Evolutionary conservation across 2,888 invertebrate species (phyloP), one percentile per base, ranked within the genome.

Genomic region (Stenurella melanura): DNA sequence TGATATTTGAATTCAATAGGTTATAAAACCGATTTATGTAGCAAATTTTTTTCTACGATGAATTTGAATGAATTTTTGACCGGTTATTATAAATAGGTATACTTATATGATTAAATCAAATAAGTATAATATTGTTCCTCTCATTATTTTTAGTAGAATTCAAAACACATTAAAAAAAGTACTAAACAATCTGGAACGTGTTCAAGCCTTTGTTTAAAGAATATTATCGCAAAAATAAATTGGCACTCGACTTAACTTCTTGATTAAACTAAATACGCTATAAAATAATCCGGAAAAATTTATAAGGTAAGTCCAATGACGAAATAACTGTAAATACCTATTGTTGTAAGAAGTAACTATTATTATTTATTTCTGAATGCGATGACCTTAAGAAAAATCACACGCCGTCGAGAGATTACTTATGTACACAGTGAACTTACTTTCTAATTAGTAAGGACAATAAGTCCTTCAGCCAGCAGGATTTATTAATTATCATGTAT

Each of bases 291-390:
- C 60, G 73, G 61, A 75, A 76, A 78, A 78, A 71, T 79, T 76
- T 70, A 63, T 75, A 74, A 76, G 78, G 77, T 77, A 79, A 69
- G 76, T 76, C 75, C 73, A 69, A 80, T 79, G 79, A 78, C 78
- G 78, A 79, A 80, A 81, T 82, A 82, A 82, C 80, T 79, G 82
- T 82, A 80, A 76, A 78, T 78, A 76, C 57, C 66, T 70, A 79
- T 76, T 80, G 75, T 80, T 66, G 54, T 38, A 57, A 74, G 70
- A 50, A 71, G 63, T 38, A 58, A 73, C 68, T 30, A 78, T 38
- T 75, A 76, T 79, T 79, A 78, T 79, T 81, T 79, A 79, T 78
- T 80, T 76, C 77, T 76, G 73, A 78, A 76, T 76, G 73, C 75
- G 76, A 77, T 82, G 81, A 81, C 81, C 81, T 80, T 80, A 81